phyloP scores from a whole-genome alignment of 2,797 vertebrate species.

The Squalus acanthias region DNA sequence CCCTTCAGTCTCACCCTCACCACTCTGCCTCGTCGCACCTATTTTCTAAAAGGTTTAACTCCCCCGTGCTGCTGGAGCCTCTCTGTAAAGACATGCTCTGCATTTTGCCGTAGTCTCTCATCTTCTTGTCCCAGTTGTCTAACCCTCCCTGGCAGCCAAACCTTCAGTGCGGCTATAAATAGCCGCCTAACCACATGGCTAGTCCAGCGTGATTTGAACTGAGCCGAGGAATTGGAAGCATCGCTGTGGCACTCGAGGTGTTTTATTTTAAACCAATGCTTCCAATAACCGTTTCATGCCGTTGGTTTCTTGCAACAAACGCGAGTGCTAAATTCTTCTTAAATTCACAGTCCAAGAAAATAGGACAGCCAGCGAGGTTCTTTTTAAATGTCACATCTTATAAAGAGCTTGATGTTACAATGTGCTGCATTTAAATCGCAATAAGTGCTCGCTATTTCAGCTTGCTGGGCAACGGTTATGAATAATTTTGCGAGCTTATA shows the following conservation, averaged over 20 bases:
- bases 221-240: neutral
- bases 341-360: neutral
- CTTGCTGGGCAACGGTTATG: neutral
- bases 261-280: neutral
- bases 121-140: neutral
- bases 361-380: neutral
- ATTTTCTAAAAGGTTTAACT: neutral
- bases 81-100: neutral
- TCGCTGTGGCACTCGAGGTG: neutral
- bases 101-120: neutral
- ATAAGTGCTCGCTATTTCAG: neutral
- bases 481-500: neutral
- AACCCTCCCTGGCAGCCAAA: neutral
- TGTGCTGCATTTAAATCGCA: neutral
- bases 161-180: slow-evolving; percentile 53
- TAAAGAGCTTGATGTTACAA: neutral
- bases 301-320: neutral
- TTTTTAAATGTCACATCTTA: neutral
- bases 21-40: neutral
- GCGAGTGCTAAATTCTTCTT: neutral
- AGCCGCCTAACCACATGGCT: slow-evolving; percentile 51
- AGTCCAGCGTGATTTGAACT: slow-evolving; percentile 50
- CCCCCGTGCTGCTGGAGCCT: neutral
- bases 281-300: neutral
- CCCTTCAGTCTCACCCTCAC: neutral